These are phyloP conservation scores for Tychaedon coryphoeus DNA, from an alignment of 2,113 vertebrate genomes.

Conservation along the genomic window DNA sequence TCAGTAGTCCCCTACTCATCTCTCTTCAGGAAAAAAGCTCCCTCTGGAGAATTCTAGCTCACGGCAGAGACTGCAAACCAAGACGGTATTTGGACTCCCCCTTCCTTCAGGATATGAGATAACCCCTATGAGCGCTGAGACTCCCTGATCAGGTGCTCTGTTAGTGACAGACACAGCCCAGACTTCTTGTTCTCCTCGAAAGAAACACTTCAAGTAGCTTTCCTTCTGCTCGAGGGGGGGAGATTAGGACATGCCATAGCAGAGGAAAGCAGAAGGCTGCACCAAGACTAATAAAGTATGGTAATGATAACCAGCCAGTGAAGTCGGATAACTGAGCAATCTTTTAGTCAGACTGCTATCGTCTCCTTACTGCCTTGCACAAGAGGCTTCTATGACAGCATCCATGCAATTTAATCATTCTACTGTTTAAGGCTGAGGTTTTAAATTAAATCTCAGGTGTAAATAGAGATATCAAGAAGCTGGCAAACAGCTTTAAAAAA, in stretches of 20 bases:
- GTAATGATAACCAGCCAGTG: neutral
- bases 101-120: neutral
- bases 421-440: neutral
- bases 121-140: rapidly evolving
- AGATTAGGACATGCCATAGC: neutral
- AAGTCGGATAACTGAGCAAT: neutral
- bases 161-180: neutral
- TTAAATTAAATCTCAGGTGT: neutral
- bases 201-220: neutral
- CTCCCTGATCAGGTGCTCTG: neutral
- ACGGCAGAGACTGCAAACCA: neutral
- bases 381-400: neutral
- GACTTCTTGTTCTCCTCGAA: neutral
- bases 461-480: neutral
- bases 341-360: neutral
- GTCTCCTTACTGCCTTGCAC: neutral
- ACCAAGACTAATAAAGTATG: neutral
- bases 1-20: neutral
- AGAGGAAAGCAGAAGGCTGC: neutral
- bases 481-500: neutral
- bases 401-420: neutral
- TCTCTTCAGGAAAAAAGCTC: neutral
- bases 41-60: neutral
- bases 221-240: rapidly evolving
- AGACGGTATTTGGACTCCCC: rapidly evolving